Evolutionary conservation across 2,888 invertebrate species (phyloP).

Genomic region (Leucania comma): DNA sequence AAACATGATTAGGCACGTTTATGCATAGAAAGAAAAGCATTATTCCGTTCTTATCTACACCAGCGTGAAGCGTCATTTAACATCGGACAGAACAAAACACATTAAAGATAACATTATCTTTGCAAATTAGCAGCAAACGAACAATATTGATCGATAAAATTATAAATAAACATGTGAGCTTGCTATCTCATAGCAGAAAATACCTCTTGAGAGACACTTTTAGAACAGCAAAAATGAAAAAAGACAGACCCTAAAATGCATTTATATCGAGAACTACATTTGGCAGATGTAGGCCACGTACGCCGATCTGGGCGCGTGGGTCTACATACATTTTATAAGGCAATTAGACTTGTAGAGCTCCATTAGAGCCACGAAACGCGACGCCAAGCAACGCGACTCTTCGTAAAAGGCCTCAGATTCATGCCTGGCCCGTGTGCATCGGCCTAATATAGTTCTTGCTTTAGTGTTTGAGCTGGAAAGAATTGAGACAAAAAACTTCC

Average conservation of each 20-base stretch:
- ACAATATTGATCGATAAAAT: slow-evolving; percentile 17
- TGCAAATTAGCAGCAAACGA: slow-evolving; percentile 19
- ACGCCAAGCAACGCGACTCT: too few relatives aligned
- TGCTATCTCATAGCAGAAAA: background rate
- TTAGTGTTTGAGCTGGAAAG: background rate
- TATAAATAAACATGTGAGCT: slow-evolving; percentile 28
- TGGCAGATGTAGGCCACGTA: too few relatives aligned
- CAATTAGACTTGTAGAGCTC: too few relatives aligned
- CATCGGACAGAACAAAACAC: slow-evolving; percentile 17
- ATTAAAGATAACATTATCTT: slow-evolving; percentile 36
- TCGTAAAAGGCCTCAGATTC: too few relatives aligned
- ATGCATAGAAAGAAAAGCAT: slow-evolving; percentile 12
- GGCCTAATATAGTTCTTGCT: too few relatives aligned
- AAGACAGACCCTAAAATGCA: background rate
- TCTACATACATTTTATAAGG: too few relatives aligned
- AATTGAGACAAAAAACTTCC: background rate
- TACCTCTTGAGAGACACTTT: background rate
- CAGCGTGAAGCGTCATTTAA: slow-evolving; percentile 26
- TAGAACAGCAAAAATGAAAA: background rate
- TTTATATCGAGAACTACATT: too few relatives aligned
- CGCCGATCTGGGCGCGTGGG: too few relatives aligned
- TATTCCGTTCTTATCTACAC: slow-evolving; percentile 26
- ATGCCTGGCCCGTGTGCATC: too few relatives aligned
- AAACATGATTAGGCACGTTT: slow-evolving; percentile 26
- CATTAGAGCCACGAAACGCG: too few relatives aligned